Percentiles rank a stretch among this genome's conserved stretches.
Conservation (phyloP, 2,888 invertebrate genomes). For the Amiota minor region DNA sequence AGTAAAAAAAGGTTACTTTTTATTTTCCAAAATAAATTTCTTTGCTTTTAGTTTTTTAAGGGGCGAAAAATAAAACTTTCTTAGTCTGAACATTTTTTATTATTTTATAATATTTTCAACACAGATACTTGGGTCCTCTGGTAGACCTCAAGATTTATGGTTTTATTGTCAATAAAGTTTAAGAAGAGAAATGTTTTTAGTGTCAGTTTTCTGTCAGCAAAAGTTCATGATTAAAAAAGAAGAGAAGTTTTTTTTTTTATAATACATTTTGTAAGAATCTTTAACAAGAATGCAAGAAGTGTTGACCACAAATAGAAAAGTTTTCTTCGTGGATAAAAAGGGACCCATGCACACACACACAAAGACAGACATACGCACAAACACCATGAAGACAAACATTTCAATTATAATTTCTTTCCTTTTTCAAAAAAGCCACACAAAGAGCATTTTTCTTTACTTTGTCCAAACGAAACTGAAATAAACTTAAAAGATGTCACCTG, state of each 20-base stretch:
- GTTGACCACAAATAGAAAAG: conserved; percentile 21
- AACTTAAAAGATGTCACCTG: neutral
- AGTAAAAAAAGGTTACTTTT: too few relatives aligned
- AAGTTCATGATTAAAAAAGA: conserved; percentile 13
- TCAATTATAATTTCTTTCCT: conserved; percentile 15
- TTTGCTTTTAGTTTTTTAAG: too few relatives aligned
- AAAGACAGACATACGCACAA: neutral
- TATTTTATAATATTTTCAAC: too few relatives aligned
- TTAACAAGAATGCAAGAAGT: conserved; percentile 1
- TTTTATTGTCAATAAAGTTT: conserved; percentile 1
- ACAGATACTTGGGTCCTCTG: too few relatives aligned
- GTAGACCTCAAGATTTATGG: too few relatives aligned
- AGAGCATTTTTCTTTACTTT: conserved; percentile 4
- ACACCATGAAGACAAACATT: conserved; percentile 13
- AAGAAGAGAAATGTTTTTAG: neutral
- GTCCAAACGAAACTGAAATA: conserved; percentile 1
- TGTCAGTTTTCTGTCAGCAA: conserved; percentile 1
- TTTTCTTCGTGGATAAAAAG: neutral
- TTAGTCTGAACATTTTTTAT: too few relatives aligned
- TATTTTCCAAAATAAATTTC: too few relatives aligned
- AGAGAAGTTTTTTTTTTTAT: too few relatives aligned
- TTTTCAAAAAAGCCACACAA: conserved; percentile 6
- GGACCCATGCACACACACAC: neutral
- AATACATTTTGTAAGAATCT: too few relatives aligned
- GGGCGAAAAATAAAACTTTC: too few relatives aligned